A percentile compares a stretch with the other conserved stretches of the same genome.
Evolutionary conservation across 2,797 vertebrate species (phyloP).

Genomic region (Lepus oiostolus): DNA sequence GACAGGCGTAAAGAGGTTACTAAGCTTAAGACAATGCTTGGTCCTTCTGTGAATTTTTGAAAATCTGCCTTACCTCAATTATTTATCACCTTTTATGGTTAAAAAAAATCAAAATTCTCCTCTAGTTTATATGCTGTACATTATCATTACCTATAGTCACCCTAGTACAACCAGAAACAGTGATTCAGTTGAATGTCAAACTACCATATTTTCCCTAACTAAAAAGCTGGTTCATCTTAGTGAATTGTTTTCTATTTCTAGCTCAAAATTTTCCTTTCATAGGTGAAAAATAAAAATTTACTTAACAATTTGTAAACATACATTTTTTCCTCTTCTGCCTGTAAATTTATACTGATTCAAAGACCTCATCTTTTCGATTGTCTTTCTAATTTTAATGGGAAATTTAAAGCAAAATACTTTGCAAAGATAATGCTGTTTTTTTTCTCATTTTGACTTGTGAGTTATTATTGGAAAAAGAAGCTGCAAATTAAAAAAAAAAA

Average conservation of each 20-base stretch:
- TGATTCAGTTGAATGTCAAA: not conserved
- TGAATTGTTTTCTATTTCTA: not conserved
- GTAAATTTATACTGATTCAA: not conserved
- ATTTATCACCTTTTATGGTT: too few relatives aligned
- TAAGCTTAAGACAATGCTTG: too few relatives aligned
- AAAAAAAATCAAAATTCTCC: too few relatives aligned
- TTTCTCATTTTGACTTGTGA: not conserved
- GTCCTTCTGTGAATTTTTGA: too few relatives aligned
- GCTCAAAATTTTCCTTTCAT: constrained; percentile 18
- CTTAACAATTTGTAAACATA: not conserved
- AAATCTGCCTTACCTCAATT: too few relatives aligned
- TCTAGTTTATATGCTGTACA: too few relatives aligned
- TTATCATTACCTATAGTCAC: too few relatives aligned
- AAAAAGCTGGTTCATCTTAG: constrained; percentile 28
- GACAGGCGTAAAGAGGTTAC: not conserved
- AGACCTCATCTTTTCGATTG: not conserved
- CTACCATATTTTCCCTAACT: not conserved
- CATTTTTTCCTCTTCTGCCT: not conserved
- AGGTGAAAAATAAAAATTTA: not conserved
- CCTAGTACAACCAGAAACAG: not conserved
- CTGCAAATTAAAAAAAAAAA: not conserved
- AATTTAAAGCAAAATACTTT: constrained; percentile 36
- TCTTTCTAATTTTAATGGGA: constrained; percentile 32
- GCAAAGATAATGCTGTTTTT: not conserved
- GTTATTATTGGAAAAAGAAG: not conserved